phyloP scores from a whole-genome alignment of 2,797 vertebrate species.

The Tolypeutes matacus region DNA sequence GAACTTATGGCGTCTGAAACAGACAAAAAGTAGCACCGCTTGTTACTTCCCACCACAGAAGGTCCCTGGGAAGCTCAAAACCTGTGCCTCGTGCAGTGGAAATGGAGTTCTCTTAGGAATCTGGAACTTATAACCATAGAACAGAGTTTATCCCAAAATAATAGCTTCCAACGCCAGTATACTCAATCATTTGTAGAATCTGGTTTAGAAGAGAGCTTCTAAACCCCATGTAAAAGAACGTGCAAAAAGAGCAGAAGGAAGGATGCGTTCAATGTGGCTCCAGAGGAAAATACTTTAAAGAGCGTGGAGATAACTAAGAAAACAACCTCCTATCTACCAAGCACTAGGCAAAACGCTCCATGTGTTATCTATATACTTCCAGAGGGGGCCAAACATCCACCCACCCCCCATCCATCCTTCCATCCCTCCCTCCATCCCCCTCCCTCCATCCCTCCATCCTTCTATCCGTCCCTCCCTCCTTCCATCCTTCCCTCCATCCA shows the following conservation, averaged over 20 bases:
- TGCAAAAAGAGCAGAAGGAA: rapidly evolving
- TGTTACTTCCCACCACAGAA: rapidly evolving
- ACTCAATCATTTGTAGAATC: rapidly evolving
- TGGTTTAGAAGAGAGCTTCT: background rate
- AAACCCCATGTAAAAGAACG: rapidly evolving
- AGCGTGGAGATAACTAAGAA: no score
- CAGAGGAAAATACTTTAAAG: background rate
- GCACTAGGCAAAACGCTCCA: rapidly evolving
- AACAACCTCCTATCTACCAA: rapidly evolving
- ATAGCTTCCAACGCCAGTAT: rapidly evolving
- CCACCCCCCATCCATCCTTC: no score
- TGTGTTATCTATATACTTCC: rapidly evolving
- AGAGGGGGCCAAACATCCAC: no score
- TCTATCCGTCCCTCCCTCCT: no score
- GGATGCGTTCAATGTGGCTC: rapidly evolving
- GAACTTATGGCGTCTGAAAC: conserved; percentile 96
- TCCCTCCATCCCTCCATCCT: no score
- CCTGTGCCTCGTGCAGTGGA: rapidly evolving
- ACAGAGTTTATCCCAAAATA: rapidly evolving
- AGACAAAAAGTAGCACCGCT: rapidly evolving
- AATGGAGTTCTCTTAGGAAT: rapidly evolving
- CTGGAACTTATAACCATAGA: background rate
- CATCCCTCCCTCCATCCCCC: no score
- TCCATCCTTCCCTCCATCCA: no score
- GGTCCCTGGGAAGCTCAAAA: rapidly evolving